phyloP scores from a whole-genome alignment of 2,113 vertebrate species.

The Clupea harengus region DNA sequence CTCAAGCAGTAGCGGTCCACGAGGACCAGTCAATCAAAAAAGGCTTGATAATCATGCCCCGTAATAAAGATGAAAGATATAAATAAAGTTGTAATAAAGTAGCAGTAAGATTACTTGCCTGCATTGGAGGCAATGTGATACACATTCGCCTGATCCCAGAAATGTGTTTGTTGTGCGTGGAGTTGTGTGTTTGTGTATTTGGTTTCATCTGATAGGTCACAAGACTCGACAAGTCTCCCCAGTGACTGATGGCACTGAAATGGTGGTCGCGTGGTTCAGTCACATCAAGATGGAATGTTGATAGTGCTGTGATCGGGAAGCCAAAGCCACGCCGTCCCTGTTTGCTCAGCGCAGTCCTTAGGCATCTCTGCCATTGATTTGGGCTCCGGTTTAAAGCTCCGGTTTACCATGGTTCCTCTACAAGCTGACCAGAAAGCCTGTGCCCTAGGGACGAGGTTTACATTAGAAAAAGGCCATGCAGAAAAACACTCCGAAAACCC shows the following conservation, averaged over 20 bases:
- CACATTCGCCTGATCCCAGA: not conserved
- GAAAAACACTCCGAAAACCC: conserved; percentile 45
- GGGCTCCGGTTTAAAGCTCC: conserved; percentile 65
- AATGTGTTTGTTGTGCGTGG: not conserved
- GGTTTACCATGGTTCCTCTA: conserved; percentile 68
- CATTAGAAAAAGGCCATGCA: conserved; percentile 25
- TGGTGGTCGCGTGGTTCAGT: conserved; percentile 48
- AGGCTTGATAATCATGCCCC: not conserved
- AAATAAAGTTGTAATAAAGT: no score
- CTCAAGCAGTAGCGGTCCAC: not conserved
- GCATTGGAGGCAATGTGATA: not conserved
- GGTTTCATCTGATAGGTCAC: conserved; percentile 52
- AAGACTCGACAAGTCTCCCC: conserved; percentile 46
- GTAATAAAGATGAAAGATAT: not conserved
- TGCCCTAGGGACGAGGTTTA: conserved; percentile 44
- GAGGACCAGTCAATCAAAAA: not conserved
- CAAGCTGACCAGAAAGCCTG: conserved; percentile 68
- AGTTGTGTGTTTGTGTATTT: conserved; percentile 26
- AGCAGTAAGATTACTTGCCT: not conserved
- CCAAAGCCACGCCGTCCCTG: conserved; percentile 39
- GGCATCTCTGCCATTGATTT: conserved; percentile 71
- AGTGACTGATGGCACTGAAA: conserved; percentile 60
- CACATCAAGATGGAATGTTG: conserved; percentile 69
- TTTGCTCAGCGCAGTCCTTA: conserved; percentile 61
- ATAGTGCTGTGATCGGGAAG: conserved; percentile 66